A percentile compares a stretch with the other conserved stretches of the same genome.
Conservation (phyloP, 2,797 vertebrate genomes). For the Sorex maritimensis region DNA sequence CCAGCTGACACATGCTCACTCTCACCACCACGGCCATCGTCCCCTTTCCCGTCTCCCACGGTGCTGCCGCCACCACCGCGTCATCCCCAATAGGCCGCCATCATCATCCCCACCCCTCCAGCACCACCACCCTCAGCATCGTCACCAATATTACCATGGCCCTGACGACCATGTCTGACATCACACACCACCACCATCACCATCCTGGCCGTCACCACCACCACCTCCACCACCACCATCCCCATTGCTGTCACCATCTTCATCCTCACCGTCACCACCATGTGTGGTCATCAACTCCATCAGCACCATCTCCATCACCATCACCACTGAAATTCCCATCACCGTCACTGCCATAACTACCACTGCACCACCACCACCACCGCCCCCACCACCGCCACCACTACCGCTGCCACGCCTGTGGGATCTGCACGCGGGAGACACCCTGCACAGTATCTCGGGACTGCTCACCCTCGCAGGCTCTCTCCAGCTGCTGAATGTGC, state of each 20-base stretch:
- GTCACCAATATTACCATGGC: fast-evolving
- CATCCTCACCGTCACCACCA: fast-evolving
- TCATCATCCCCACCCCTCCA: fast-evolving
- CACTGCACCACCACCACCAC: fast-evolving
- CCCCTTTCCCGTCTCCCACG: neutral
- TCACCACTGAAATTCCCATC: fast-evolving
- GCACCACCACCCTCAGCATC: too few relatives aligned
- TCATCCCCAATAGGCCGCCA: too few relatives aligned
- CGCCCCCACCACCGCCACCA: neutral
- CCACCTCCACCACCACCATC: too few relatives aligned
- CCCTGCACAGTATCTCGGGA: neutral
- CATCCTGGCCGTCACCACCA: fast-evolving
- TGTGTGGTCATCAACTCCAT: fast-evolving
- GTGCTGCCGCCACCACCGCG: too few relatives aligned
- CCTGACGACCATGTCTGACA: neutral
- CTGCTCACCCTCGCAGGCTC: neutral
- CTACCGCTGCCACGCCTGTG: neutral
- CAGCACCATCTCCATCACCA: neutral
- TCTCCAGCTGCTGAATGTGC: neutral
- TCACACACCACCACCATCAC: fast-evolving
- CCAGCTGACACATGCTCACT: neutral
- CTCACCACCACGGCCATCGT: neutral
- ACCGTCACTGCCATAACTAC: neutral
- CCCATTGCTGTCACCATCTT: fast-evolving
- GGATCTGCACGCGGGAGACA: neutral